phyloP scores from a whole-genome alignment of 2,113 vertebrate genomes.

The Etheostoma spectabile region DNA sequence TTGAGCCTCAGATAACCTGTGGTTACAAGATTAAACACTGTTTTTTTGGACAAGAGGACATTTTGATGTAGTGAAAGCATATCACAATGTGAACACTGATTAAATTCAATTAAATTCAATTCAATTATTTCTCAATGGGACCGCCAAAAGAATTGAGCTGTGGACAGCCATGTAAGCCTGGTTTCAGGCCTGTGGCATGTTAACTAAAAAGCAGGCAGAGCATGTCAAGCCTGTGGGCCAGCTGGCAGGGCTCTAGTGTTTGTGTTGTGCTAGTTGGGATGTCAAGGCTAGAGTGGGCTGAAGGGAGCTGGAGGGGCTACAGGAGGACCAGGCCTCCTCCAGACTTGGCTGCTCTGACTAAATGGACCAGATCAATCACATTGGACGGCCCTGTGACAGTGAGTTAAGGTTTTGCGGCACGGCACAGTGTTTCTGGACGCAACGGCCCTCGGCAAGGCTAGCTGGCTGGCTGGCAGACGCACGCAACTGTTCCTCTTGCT shows the following conservation, averaged over 20 bases:
- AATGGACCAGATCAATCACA: constrained; percentile 89
- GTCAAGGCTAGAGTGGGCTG: constrained; percentile 69
- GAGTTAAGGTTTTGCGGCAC: constrained; percentile 83
- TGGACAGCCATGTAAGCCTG: constrained; percentile 49
- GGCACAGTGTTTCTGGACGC: constrained; percentile 79
- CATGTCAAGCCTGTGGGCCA: constrained; percentile 73
- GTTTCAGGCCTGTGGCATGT: constrained; percentile 68
- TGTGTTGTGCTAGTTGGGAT: constrained; percentile 77
- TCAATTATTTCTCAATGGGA: constrained; percentile 42
- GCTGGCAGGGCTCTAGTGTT: constrained; percentile 79
- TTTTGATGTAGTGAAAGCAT: constrained; percentile 34
- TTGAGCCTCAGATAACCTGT: constrained; percentile 13
- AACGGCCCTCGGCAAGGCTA: constrained; percentile 65
- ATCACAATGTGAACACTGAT: constrained; percentile 26
- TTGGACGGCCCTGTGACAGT: constrained; percentile 83
- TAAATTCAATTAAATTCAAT: constrained; percentile 43
- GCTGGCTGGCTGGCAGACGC: constrained; percentile 78
- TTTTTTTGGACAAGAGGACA: constrained; percentile 11
- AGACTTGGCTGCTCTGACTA: constrained; percentile 83
- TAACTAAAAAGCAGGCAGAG: constrained; percentile 75
- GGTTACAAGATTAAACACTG: constrained; percentile 6
- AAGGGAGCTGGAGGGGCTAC: constrained; percentile 70
- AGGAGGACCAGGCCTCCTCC: constrained; percentile 81
- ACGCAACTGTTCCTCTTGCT: constrained; percentile 61
- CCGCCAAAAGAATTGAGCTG: constrained; percentile 37